Evolutionary conservation across 2,797 vertebrate species (phyloP), one percentile per base, ranked within the genome.

Genomic region (Sebastes oblongus): DNA sequence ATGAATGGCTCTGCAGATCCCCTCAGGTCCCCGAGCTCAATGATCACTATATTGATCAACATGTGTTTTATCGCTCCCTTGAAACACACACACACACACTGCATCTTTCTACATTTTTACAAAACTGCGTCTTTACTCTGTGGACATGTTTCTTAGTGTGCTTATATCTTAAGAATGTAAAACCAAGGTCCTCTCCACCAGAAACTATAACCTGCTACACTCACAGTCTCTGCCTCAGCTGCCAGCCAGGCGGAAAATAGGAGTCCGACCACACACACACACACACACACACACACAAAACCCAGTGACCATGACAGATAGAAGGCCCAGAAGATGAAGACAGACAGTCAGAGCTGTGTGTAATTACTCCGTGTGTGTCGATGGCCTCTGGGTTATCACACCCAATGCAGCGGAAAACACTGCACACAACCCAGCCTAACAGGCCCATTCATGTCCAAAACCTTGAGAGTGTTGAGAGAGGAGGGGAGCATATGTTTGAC

Each of bases 21-120:
- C 75, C 70, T 80, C 62, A 14, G 83, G 85, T 86, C 80, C 86
- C 84, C 60, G 75, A 89, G 85, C 88, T 77, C 82, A 81, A 86
- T 90, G 88, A 93, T 93, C 89, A 83, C 61, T 84, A 14, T 91
- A 92, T 93, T 90, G 92, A 92, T 92, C 88, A 90, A 89, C 91
- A 90, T 65, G 83, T 88, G 87, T 90, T 90, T 94, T 88, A 93
- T 86, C 65, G 42, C 81, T 87, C 87, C 75, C 76, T 75, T 58
- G 74, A 87, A 86, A 88, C 66, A 67, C 73, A 77, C 85, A 78
- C 9, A 39, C 16, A 4, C 29, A 67, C 39, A 56, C 30, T 39
- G 46, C 9, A 39, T 75, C 27, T 59, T 61, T 22, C 8, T 20
- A 12, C 20, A 27, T 30, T 67, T 34, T 60, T n/a, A 13, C n/a